phyloP scores from a whole-genome alignment of 2,797 vertebrate genomes.

The Pteronotus mesoamericanus region DNA sequence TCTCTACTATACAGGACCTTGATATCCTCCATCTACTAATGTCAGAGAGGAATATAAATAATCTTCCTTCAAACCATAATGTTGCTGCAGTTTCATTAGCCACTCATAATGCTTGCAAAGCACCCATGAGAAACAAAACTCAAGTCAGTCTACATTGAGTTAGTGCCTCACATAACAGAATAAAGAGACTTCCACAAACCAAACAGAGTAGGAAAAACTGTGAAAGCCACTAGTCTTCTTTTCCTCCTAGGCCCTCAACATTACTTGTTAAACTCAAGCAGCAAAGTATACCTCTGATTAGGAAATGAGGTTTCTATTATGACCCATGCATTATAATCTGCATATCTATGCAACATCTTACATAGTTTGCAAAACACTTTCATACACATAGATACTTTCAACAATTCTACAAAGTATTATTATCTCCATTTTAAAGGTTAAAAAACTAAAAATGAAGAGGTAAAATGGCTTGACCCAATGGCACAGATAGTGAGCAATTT shows the following conservation, averaged over 20 bases:
- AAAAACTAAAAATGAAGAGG: not conserved
- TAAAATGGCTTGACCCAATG: not conserved
- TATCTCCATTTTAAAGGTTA: not conserved
- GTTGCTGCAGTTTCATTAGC: not conserved
- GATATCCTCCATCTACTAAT: conserved; percentile 21
- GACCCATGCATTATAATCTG: not conserved
- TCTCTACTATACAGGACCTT: not conserved
- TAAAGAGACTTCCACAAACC: not conserved
- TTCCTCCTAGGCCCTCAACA: not conserved
- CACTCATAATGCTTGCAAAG: conserved; percentile 6
- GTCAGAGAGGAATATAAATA: conserved; percentile 27
- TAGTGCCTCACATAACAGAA: not conserved
- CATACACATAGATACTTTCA: not conserved
- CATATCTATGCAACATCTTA: not conserved
- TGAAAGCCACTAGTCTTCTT: not conserved
- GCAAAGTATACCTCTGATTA: not conserved
- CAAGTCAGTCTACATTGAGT: not conserved
- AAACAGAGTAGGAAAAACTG: not conserved
- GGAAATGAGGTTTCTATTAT: not conserved
- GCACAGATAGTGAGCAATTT: not conserved
- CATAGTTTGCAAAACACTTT: conserved; percentile 1
- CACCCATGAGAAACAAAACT: conserved; percentile 22
- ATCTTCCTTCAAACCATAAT: not conserved
- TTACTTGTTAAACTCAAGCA: conserved; percentile 3
- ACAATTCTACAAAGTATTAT: not conserved